Base-by-base conservation (phyloP, 1,140 invertebrate genomes). In the Andricus grossulariae region DNA sequence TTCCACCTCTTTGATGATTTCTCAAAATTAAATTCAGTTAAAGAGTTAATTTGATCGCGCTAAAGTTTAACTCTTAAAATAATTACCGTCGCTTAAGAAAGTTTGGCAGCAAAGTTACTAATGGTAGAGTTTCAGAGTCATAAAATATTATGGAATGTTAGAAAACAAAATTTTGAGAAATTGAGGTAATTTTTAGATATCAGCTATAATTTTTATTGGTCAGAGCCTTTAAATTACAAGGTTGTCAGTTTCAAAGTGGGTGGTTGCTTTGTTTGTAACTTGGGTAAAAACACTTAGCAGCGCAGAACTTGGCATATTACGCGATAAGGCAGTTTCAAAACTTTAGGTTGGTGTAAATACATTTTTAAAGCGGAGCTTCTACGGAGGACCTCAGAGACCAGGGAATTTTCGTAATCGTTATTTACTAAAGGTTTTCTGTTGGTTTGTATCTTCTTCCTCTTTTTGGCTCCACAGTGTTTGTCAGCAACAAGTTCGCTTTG, bases 401-500 rank as follows among this genome's bases (percentile, higher is more conserved):
- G 60, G 39, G 60, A 66, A 4, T 32, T 66, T 45, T 66, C 60
- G 60, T 66, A 66, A 66, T 66, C 57, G 57, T 60, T 60, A 60
- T 60, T 60, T 60, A 60, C 21, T 60, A 21, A 60, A 60, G 57
- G 57, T 60, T 60, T 60, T 39, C 60, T 39, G 60, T 66, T 66
- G 60, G 60, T 66, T 39, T 66, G 25, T 66, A 66, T 21, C 54
- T 19, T 55, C 25, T 16, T 66, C n/a, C 25, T 66, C 16, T 6
- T 66, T 66, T 60, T 66, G n/a, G 0, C 4, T 45, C 5, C 13
- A 15, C 3, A 39, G 25, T 66, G 25, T 66, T 66, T 66, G 60
- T 66, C 60, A 66, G 60, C 60, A 66, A 66, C 60, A 66, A 66
- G 60, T 66, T 66, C 60, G 39, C 60, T 45, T 39, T 25, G 60